Evolutionary conservation across 2,113 vertebrate genomes (phyloP), one percentile per base, ranked within the genome.

Genomic region (Epinephelus lanceolatus): DNA sequence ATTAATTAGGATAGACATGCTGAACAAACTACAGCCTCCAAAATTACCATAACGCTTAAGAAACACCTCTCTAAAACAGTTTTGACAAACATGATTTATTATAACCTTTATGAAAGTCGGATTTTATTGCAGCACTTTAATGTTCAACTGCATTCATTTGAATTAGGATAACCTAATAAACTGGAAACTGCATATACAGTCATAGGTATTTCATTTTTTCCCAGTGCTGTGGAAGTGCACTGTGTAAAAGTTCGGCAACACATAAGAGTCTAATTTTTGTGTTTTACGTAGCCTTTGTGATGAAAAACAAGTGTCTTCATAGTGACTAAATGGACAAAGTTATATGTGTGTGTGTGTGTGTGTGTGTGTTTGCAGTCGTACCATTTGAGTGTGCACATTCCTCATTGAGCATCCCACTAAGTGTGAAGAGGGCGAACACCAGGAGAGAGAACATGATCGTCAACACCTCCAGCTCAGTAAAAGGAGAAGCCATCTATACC

Each of bases 351-450:
- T 6, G 8, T 30, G 69, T 71, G 53, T 83, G 27, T 80, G 30
- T 56, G 65, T 86, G 69, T 71, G 53, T 83, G 45, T 78, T 13
- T 86, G 76, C 47, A 66, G 25, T 59, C 78, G 3, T 93, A 94
- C 92, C 92, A 45, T 86, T 19, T 1, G 61, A 21, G 3, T 19
- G 3, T 49, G 51, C 55, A 33, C 69, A 76, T 21, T 69, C 90
- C 70, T 95, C 93, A 1, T 51, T 73, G 49, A 95, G 74, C 56
- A 95, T 89, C 62, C 95, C 94, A 47, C 61, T 79, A 18, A 94
- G 77, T 5, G 92, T 93, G 84, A 93, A 90, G 45, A 96, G 81
- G 80, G 86, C 49, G 25, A 95, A 96, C 49, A 94, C 89, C 81
- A 94, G 49, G 27, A 95, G 86, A 47, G 93, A 93, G 59, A 95